Base-by-base conservation (phyloP, 2,113 vertebrate genomes). In the Anarhynchus alexandrinus region DNA sequence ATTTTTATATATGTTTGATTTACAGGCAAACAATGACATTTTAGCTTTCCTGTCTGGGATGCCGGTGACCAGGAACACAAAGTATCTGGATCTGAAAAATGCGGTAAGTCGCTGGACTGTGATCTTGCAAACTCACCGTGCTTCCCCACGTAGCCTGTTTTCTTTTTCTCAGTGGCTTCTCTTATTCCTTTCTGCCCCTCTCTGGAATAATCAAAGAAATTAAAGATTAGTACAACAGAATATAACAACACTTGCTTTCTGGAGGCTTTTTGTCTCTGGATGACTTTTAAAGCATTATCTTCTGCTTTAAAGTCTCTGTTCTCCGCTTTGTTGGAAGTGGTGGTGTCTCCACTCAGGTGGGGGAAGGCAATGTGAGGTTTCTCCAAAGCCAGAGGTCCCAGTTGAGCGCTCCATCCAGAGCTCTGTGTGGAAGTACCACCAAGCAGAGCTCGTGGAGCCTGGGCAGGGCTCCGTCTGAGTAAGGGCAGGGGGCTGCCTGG, bases 1-100 rank as follows among this genome's bases (percentile, higher is more conserved):
- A 55, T 69, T 61, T 47, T 72, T 40, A 12, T 79, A 4, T 95
- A 6, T 54, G 1, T 55, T 25, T 90, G 65, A 57, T 54, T 97
- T 96, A 10, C 94, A 99, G 99, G 99, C 98, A 55, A 99, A 99
- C 98, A 99, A 99, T 69, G 99, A 99, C 94, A 99, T 99, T 96
- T 97, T 99, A 97, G 99, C 99, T 86, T 99, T 99, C 95, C 97
- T 99, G 73, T 99, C 99, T 26, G 99, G 99, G 86, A 99, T 99
- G 98, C 99, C 99, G 17, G 99, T 99, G 73, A 99, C 99, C 80
- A 98, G 99, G 82, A 99, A 99, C 91, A 99, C 99, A 6, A 98
- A 99, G 97, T 99, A 99, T 93, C 98, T 99, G 97, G 99, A 99
- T 97, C 98, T 99, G 83, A 99, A 99, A 94, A 99, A 99, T 52